Evolutionary conservation across 2,797 vertebrate species (phyloP), one percentile per base, ranked within the genome.

Genomic region (Streptopelia turtur): DNA sequence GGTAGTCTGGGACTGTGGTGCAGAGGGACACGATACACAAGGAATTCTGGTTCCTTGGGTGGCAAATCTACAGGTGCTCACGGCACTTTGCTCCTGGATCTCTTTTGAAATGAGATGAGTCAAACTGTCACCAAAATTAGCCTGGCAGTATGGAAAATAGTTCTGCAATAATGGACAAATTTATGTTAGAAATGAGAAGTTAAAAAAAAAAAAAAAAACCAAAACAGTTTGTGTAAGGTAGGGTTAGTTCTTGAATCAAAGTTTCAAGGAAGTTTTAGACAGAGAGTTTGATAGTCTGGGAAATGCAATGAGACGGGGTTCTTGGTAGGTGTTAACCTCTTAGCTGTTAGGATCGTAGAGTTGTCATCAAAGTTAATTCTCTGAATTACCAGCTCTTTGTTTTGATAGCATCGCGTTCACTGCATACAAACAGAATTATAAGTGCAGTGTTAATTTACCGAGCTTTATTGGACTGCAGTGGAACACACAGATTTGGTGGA

Each of bases 251-350:
- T 71, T 75, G 66, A 50, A 71, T 45, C 16, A 37, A 66, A 72
- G 30, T 70, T 66, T 74, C 33, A 50, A n/a, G 52, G 22, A 70
- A 79, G 16, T 25, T 87, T 52, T 30, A 81, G 11, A 21, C 8
- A 4, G 11, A 50, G 31, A 37, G 14, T 74, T 66, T 1, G 0
- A 2, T 11, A 33, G 18, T 43, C 6, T 35, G 64, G 14, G 17
- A 75, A 79, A 31, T 71, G 37, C 27, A 39, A 7, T 22, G 6
- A 41, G 23, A 63, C 1, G 1, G 33, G 12, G 13, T 82, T 24
- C 10, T 82, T 39, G 9, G 43, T n/a, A 30, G 16, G 11, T 59
- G 3, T 71, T 65, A 59, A 14, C 39, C 60, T 64, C 30, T 39
- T 74, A 64, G 47, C 35, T 83, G 0, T 79, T 66, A 45, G 25